Evolutionary conservation across 2,888 invertebrate species (phyloP).

Genomic region (Camptogramma bilineatum): DNA sequence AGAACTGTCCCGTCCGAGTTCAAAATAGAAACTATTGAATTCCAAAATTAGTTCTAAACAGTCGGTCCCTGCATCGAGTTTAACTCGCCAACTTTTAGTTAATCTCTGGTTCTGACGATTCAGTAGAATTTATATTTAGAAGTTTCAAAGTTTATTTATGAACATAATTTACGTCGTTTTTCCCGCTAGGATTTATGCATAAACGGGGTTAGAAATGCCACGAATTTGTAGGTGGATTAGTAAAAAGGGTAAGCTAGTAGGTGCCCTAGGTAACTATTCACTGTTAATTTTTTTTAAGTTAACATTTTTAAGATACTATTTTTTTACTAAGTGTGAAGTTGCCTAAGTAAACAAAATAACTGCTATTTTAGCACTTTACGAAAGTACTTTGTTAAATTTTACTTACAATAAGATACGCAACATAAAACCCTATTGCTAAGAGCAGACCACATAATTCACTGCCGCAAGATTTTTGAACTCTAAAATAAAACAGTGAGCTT

Average conservation of each 20-base stretch:
- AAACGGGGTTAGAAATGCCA: not conserved
- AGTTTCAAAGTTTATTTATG: conserved; percentile 48
- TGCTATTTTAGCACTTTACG: too few relatives aligned
- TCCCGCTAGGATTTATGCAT: conserved; percentile 9
- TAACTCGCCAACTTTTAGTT: conserved; percentile 40
- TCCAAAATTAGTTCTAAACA: conserved; percentile 45
- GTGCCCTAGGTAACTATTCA: too few relatives aligned
- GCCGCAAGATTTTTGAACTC: too few relatives aligned
- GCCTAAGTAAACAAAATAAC: too few relatives aligned
- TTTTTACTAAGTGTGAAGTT: too few relatives aligned
- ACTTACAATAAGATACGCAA: too few relatives aligned
- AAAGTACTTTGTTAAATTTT: too few relatives aligned
- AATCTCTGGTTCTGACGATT: conserved; percentile 36
- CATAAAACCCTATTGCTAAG: too few relatives aligned
- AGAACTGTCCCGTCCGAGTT: conserved; percentile 21
- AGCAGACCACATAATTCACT: too few relatives aligned
- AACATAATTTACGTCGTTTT: conserved; percentile 30
- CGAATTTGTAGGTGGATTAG: not conserved
- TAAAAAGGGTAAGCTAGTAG: not conserved
- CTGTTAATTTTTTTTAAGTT: too few relatives aligned
- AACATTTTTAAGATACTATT: too few relatives aligned
- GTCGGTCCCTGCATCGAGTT: conserved; percentile 40
- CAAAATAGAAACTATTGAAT: conserved; percentile 30
- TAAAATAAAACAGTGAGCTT: not conserved
- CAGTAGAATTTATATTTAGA: conserved; percentile 50